Conservation (phyloP, 2,113 vertebrate genomes). For the Tapirus terrestris region DNA sequence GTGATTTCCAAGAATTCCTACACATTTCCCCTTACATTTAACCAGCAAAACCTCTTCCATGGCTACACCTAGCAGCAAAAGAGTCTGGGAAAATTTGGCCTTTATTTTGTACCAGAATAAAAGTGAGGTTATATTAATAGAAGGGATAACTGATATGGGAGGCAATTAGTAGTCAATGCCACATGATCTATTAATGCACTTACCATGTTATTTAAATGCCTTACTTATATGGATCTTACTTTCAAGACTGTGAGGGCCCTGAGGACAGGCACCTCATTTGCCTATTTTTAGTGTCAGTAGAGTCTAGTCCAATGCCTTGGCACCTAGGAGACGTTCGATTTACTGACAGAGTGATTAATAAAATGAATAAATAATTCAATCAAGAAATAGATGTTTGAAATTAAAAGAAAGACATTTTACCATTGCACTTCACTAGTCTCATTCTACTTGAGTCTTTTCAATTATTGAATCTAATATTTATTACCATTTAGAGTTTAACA, state of each 20-base stretch:
- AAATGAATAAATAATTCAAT: slow-evolving; percentile 71
- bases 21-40: not conserved
- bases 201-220: too few relatives aligned
- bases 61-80: not conserved
- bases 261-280: not conserved
- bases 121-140: not conserved
- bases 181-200: not conserved
- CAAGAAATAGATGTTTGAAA: slow-evolving; percentile 64
- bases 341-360: slow-evolving; percentile 48
- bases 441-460: slow-evolving; percentile 44
- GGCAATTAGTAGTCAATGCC: accelerated
- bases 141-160: accelerated
- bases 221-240: not conserved
- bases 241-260: not conserved
- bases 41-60: not conserved
- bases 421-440: not conserved
- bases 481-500: slow-evolving; percentile 62
- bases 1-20: not conserved
- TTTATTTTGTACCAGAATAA: not conserved
- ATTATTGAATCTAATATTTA: slow-evolving; percentile 66
- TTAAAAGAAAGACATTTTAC: slow-evolving; percentile 3
- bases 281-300: not conserved
- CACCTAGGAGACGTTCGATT: not conserved
- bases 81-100: not conserved
- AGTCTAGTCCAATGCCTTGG: not conserved